Base-by-base conservation (phyloP, 2,797 vertebrate species). In the Paratrypauchen microcephalus region DNA sequence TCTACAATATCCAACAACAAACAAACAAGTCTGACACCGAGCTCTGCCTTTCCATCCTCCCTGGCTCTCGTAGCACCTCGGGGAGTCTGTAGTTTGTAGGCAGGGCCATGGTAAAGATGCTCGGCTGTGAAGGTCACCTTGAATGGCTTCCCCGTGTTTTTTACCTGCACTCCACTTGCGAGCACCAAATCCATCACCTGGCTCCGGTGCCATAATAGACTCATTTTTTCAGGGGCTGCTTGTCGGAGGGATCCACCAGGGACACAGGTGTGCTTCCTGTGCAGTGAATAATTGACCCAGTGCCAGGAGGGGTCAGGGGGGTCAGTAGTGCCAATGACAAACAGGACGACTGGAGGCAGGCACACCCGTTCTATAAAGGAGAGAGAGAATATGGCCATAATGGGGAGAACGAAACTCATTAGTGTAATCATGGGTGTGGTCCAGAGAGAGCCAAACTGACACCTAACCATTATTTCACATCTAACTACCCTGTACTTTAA, bases 131-230 rank as follows among this genome's bases (percentile, higher is more conserved):
- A 92, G 92, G 93, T 94, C 86, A 94, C 92, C 90, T 93, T 92
- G 84, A 82, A 73, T 30, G 69, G 80, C 86, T 86, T 84, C 86
- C 84, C 79, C 68, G 67, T 83, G 80, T 87, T 91, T 88, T 59
- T 87, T 86, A 89, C 88, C 89, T 87, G 83, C 87, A 78, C 87
- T 90, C 88, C 81, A 80, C 87, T 26, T 63, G 78, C 57, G 70
- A 90, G 87, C 85, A 78, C 77, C 83, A 91, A 92, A 94, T 94
- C 92, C 91, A 93, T 94, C 93, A 93, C 91, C 86, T 88, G 89
- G 90, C 86, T 84, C 87, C 82, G 69, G 81, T 82, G 78, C 87
- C 90, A 87, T 92, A 91, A 93, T 91, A 81, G 88, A 88, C 88
- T 89, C 88, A 89, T 89, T 92, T 91, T 89, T 82, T 79, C 80